Evolutionary conservation across 2,797 vertebrate species (phyloP).

Genomic region (Clamator glandarius): DNA sequence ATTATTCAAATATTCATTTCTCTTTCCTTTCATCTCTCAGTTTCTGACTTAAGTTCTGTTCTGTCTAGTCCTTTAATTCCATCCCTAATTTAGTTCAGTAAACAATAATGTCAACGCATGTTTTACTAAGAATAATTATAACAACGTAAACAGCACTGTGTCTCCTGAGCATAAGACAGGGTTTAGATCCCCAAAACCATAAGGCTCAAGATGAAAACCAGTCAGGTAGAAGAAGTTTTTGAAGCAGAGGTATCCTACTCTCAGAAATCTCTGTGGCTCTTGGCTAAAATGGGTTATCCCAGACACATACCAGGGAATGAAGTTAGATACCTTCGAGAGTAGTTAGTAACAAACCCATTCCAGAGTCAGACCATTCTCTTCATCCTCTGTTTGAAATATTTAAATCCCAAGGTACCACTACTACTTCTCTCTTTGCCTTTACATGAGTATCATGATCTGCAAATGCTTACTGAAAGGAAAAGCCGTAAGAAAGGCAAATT

Average conservation of each 20-base stretch:
- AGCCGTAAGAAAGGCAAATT: background rate
- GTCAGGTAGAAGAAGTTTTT: background rate
- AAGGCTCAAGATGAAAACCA: background rate
- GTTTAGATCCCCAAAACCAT: background rate
- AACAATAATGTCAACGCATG: background rate
- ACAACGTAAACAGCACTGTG: background rate
- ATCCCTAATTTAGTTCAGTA: background rate
- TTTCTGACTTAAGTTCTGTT: background rate
- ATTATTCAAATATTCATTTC: background rate
- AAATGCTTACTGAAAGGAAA: background rate
- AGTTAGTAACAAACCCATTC: background rate
- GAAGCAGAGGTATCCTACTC: background rate
- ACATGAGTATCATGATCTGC: background rate
- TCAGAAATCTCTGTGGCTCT: background rate
- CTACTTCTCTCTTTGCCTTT: background rate
- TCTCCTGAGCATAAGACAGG: background rate
- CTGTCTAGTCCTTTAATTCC: background rate
- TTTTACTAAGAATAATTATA: background rate
- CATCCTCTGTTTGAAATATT: background rate
- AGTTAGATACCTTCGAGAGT: background rate
- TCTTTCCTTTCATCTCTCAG: background rate
- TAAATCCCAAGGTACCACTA: background rate
- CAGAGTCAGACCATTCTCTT: background rate
- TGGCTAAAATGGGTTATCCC: background rate
- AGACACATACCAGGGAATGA: background rate